Percentiles rank a stretch among this genome's conserved stretches.
Conservation (phyloP, 2,888 invertebrate species). For the Platycnemis pennipes region DNA sequence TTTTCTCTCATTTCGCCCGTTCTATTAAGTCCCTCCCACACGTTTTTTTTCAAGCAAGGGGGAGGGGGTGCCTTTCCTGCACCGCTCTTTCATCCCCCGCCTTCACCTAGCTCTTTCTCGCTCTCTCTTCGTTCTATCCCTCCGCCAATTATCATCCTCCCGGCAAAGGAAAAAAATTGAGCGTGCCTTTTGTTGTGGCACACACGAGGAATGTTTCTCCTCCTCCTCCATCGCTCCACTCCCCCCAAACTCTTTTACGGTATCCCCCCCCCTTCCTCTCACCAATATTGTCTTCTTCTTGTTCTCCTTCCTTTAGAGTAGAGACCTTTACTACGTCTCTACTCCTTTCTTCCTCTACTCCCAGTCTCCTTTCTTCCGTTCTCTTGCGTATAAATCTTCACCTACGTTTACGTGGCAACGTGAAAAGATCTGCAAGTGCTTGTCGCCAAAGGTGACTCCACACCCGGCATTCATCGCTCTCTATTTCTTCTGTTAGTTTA, state of each 20-base stretch:
- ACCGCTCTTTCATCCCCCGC: neutral
- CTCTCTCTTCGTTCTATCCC: neutral
- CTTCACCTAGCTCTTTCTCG: neutral
- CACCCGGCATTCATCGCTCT: neutral
- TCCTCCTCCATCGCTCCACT: neutral
- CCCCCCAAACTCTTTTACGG: neutral
- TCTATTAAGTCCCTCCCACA: neutral
- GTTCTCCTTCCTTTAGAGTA: neutral
- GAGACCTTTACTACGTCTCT: neutral
- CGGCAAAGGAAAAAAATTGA: neutral
- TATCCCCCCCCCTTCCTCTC: neutral
- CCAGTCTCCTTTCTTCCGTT: neutral
- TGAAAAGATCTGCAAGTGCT: too few relatives aligned
- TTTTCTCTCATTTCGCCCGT: neutral
- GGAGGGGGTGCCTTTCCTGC: neutral
- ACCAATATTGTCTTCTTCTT: neutral
- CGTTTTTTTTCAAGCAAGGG: neutral
- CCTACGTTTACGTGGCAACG: too few relatives aligned
- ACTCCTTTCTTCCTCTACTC: neutral
- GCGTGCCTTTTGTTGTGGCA: neutral
- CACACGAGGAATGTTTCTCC: neutral
- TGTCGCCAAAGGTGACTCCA: too few relatives aligned
- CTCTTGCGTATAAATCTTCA: too few relatives aligned
- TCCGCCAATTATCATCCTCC: neutral
- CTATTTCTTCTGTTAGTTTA: too few relatives aligned